Evolutionary conservation across 2,113 vertebrate species (phyloP), one percentile per base, ranked within the genome.

Genomic region (Rynchops niger): DNA sequence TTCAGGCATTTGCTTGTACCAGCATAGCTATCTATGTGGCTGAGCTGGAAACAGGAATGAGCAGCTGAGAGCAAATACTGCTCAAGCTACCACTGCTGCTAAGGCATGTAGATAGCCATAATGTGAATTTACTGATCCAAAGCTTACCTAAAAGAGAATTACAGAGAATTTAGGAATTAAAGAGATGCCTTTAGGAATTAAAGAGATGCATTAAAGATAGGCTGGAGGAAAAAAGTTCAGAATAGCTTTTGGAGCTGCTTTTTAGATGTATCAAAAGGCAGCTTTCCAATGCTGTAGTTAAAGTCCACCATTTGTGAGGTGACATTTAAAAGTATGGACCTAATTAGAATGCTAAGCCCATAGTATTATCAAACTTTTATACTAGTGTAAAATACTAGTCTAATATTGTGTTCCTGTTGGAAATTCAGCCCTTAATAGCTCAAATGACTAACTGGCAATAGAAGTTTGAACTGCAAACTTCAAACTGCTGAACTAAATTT

Each of bases 1-100:
- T 96, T 81, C 77, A 78, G 94, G 95, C 42, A 14, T 84, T 81
- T 29, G 11, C 9, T 88, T 82, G n/a, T 59, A 89, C 45, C 56
- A 42, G n/a, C 0, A 0, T 55, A 82, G 36, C 77, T 77, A 10
- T 62, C 53, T 77, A 0, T 36, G 47, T 30, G 53, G 40, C 72
- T 62, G 63, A 55, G 70, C 70, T 7, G 42, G 63, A 86, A 91
- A 45, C 3, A 12, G 71, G 61, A 90, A 38, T 0, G 0, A 74
- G 55, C n/a, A 78, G 50, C 88, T 91, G 45, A 66, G 76, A 74
- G 50, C 61, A 77, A 70, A 5, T 77, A 55, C 1, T 70, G 15
- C 63, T 71, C 67, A 21, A 81, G 21, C 59, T 83, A 1, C 50
- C 15, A 3, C 29, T 88, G 59, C 59, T 86, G 67, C 71, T 32